Evolutionary conservation across 2,888 invertebrate genomes (phyloP), one percentile per base, ranked within the genome.

Genomic region (Dolichomitus sp.): DNA sequence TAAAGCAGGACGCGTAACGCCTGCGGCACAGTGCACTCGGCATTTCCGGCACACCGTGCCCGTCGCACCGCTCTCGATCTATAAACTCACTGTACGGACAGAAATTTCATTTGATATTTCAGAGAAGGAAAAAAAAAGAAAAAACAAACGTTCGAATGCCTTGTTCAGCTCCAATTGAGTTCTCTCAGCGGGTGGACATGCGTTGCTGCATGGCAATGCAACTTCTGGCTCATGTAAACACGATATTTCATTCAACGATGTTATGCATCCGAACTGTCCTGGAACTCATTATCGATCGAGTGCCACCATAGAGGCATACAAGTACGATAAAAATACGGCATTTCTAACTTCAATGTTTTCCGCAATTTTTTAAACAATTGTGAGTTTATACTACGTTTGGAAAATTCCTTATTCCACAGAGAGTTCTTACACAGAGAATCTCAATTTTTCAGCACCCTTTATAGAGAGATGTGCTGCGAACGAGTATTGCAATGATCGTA

Each of bases 21-120:
- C 54, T 33, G 19, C 3, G 12, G 9, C 37, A 73, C 19, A 4
- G 19, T 37, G 27, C 37, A 50, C 45, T 45, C 61, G 61, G 19
- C 45, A 61, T 48, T 61, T 73, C 48, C 48, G 33, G 48, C 12
- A 33, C 12, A 19, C 37, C 9, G 27, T 19, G 17, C 37, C 4
- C 12, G n/a, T n/a, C 11, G n/a, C 40, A 12, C 6, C 12, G 57
- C 30, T 61, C 30, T 61, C 50, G 37, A 73, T 48, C 37, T 33
- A 42, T 54, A 70, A 30, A 54, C 72, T 17, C 17, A 9, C 48
- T 9, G 37, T 1, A 9, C 19, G 42, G 23, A 4, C 48, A n/a
- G 6, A 48, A 61, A 73, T 61, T 73, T 30, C 14, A 61, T 61
- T 73, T 50, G 50, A 73, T 5, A 61, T 73, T 54, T 59, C 23